Evolutionary conservation across 2,888 invertebrate species (phyloP), one percentile per base, ranked within the genome.

Genomic region (Geophilus truncorum): DNA sequence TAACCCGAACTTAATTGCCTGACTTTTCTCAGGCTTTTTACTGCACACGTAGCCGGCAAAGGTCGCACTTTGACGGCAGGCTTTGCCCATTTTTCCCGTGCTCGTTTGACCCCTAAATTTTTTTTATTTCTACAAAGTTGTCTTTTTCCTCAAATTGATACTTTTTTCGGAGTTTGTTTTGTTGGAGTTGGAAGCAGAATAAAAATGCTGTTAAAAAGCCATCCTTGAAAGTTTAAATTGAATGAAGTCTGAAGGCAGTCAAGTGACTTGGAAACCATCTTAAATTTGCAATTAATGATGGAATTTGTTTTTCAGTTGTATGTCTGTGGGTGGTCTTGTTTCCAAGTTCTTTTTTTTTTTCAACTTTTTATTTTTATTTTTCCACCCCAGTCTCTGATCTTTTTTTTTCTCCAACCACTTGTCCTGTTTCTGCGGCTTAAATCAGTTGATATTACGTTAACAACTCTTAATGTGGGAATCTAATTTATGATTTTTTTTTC

Each of bases 391-490:
- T 51, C 3, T 40, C 18, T 18, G n/a, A 51, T 25, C 5, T 70
- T 70, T 70, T 25, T 70, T 70, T 15, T 62, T n/a, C n/a, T n/a
- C n/a, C n/a, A 32, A 21, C 77, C 77, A 28, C 36, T 77, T 77
- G 32, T 77, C 77, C 36, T 77, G 77, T 77, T 32, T 77, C 77
- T 77, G 70, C 70, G 70, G 70, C 70, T 36, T 77, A 77, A 77
- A 77, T 77, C 77, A 77, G 77, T 77, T 30, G 77, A 70, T 77
- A 36, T 77, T 36, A 32, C 34, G 32, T 21, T 77, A 77, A 77
- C 77, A 77, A 77, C 77, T 77, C 77, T 77, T 77, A 77, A 77
- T 77, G 77, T 77, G 77, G 77, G 77, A 77, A 77, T 77, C 34
- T 77, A 77, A 77, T 77, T 77, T 77, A 77, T 77, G 34, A 70